Evolutionary conservation across 2,797 vertebrate species (phyloP), one percentile per base, ranked within the genome.

Genomic region (Hemitrygon akajei): DNA sequence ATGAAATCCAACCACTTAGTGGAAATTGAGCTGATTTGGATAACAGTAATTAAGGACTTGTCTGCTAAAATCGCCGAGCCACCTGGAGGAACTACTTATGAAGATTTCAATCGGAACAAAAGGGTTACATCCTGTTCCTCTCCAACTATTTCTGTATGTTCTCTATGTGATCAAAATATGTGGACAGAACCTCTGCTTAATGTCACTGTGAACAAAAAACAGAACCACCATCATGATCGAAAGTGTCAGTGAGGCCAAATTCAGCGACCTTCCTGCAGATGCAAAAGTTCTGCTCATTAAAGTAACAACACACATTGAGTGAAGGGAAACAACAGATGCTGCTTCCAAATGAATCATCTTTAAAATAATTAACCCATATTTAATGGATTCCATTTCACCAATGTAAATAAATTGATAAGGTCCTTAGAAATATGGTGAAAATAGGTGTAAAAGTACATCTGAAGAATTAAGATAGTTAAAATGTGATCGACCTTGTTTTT

Each of bases 51-150:
- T 9, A 69, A 69, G n/a, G 11, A 37, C n/a, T 9, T 18, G 12
- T 58, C 82, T 34, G 58, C 86, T 66, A n/a, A n/a, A 20, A 66
- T 63, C 7, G n/a, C 86, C 16, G 7, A 18, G 86, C 86, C 86
- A 89, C 86, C 60, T 89, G 86, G 86, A 66, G 20, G 86, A 34
- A 16, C 7, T 0, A 89, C 84, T 89, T 34, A 30, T 60, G 60
- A 25, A 16, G 69, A 37, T 89, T 89, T 89, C 60, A 89, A 89
- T 89, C n/a, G 18, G 86, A 89, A 89, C 63, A 69, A 89, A 27
- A 73, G 69, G 91, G 91, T 92, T 92, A 75, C 69, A 71, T 69
- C 40, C 69, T 47, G 91, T 75, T 73, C 91, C 91, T 71, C 75
- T 75, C 69, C 71, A 89, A 75, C 37, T 18, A 92, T 73, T 76